Conservation (phyloP, 2,888 invertebrate species). For the Beris chalybata region DNA sequence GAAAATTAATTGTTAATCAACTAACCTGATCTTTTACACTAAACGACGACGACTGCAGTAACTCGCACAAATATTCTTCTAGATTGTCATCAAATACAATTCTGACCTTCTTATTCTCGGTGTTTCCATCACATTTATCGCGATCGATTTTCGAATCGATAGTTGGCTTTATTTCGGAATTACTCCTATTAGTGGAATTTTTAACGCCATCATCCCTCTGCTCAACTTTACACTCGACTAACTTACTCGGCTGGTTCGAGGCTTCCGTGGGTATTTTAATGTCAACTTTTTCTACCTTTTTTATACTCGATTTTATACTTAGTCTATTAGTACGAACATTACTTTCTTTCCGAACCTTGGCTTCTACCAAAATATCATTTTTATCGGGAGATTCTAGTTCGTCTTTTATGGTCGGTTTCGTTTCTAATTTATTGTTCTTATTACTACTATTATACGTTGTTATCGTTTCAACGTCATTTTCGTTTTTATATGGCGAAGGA, state of each 20-base stretch:
- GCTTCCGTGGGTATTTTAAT: neutral
- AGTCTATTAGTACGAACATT: too few relatives aligned
- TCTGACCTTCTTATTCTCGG: conserved; percentile 1
- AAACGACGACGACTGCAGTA: conserved; percentile 22
- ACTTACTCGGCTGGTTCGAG: neutral
- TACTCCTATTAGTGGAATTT: neutral
- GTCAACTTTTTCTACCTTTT: neutral
- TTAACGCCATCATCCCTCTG: too few relatives aligned
- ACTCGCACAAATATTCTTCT: conserved; percentile 30
- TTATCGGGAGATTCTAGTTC: neutral
- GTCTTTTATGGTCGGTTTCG: neutral
- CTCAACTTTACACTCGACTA: neutral
- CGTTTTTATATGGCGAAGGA: neutral
- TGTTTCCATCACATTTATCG: neutral
- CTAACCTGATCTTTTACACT: conserved; percentile 29
- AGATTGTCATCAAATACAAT: conserved; percentile 31
- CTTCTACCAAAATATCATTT: neutral
- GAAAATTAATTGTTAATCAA: neutral
- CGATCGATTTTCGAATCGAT: neutral
- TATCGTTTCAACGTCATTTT: neutral
- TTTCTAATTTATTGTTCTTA: neutral
- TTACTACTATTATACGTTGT: neutral
- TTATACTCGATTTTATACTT: neutral
- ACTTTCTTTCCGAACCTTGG: too few relatives aligned
- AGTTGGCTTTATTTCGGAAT: neutral